phyloP scores from a whole-genome alignment of 2,888 invertebrate species.

The Clunio marinus region DNA sequence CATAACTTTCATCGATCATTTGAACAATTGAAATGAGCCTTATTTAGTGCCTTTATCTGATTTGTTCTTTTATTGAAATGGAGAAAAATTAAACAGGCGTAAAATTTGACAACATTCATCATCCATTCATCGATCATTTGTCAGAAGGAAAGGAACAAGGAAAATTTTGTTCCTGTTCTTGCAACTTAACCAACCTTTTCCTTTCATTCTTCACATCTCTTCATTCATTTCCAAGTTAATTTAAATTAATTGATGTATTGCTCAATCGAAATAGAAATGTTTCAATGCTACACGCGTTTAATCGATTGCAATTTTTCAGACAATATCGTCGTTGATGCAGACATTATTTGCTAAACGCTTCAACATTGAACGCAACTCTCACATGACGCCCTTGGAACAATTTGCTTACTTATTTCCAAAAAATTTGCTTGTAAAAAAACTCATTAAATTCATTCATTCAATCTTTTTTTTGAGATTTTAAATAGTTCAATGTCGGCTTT shows the following conservation, averaged over 20 bases:
- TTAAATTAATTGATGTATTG: slow-evolving; percentile 38
- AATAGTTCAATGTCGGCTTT: slow-evolving; percentile 4
- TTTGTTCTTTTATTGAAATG: slow-evolving; percentile 6
- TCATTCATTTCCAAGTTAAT: slow-evolving; percentile 28
- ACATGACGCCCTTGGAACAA: background rate
- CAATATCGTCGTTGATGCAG: slow-evolving; percentile 8
- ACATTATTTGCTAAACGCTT: background rate
- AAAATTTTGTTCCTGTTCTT: slow-evolving; percentile 3
- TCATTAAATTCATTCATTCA: slow-evolving; percentile 11
- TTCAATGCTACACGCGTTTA: slow-evolving; percentile 30
- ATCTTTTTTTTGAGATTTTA: too few species aligned
- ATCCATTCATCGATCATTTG: slow-evolving; percentile 37
- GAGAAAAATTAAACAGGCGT: slow-evolving; percentile 37
- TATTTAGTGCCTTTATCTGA: background rate
- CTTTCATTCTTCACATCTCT: too few species aligned
- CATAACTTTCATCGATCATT: slow-evolving; percentile 39
- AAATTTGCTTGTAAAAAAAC: background rate
- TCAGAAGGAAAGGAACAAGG: slow-evolving; percentile 11
- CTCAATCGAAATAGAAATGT: slow-evolving; percentile 9
- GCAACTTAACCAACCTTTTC: background rate
- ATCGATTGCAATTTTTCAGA: slow-evolving; percentile 18
- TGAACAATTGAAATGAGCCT: background rate
- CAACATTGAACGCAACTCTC: background rate
- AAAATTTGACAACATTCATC: slow-evolving; percentile 36
- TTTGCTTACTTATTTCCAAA: slow-evolving; percentile 13